Evolutionary conservation across 2,797 vertebrate genomes (phyloP), one percentile per base, ranked within the genome.

Genomic region (Myripristis murdjan): DNA sequence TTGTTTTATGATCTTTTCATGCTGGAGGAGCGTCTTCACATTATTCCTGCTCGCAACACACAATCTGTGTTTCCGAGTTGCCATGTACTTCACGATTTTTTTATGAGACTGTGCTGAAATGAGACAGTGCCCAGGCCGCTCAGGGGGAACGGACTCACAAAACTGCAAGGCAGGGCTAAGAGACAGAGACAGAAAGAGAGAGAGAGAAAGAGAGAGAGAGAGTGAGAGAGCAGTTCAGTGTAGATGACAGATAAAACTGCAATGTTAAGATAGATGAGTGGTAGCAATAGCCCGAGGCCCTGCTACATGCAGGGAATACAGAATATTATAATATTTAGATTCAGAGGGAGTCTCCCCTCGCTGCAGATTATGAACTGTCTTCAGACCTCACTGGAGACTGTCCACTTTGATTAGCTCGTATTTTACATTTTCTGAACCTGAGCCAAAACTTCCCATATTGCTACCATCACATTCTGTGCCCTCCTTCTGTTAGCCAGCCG

Each of bases 401-500:
- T 62, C 55, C 22, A 63, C 79, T 83, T 78, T 80, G 52, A 84
- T 84, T 68, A 81, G 66, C 37, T 64, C 53, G 1, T 62, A 55
- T 62, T 79, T 67, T 41, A 61, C 52, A 46, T 54, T 64, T 80
- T 80, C 73, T 84, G 79, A 79, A 53, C 62, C 6, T 22, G 22
- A 75, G 71, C 75, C 79, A 68, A 49, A 78, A 72, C 26, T 53
- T 28, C 52, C 24, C 51, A 53, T 23, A 46, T 44, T 41, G 20
- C 20, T 63, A 6, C 22, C 39, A 46, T 55, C 22, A 2, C 28
- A n/a, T 31, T 14, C 33, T 23, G 47, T 7, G 18, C 20, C 31
- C 47, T 6, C 2, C 26, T 35, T 49, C 31, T 26, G 10, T 26
- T 11, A 49, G 2, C 16, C 11, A 39, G 46, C 18, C 6, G 31